Evolutionary conservation across 2,888 invertebrate species (phyloP).

Genomic region (Tetragonula carbonaria): DNA sequence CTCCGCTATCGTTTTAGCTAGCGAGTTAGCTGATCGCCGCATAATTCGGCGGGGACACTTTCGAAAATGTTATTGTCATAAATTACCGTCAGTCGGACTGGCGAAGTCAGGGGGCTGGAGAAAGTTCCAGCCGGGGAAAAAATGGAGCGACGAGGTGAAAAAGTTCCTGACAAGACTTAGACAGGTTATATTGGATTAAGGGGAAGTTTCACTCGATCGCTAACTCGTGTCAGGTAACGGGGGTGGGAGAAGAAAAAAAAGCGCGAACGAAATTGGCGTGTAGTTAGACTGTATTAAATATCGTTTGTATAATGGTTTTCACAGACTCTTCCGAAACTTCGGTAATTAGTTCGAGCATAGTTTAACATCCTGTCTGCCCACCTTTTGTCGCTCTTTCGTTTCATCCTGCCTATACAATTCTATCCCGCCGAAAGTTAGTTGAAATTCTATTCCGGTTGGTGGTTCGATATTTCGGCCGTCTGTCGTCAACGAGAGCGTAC

Average conservation of each 20-base stretch:
- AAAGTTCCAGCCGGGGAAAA: conserved; percentile 9
- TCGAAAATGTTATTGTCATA: background rate
- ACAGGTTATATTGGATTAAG: conserved; percentile 54
- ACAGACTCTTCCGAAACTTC: conserved; percentile 60
- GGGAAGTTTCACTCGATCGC: conserved; percentile 47
- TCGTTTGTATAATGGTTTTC: conserved; percentile 66
- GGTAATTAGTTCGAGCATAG: conserved; percentile 70
- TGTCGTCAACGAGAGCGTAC: background rate
- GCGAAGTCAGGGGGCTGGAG: background rate
- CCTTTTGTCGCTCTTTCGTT: conserved; percentile 49
- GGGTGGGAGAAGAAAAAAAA: background rate
- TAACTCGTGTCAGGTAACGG: conserved; percentile 40
- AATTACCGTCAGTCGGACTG: background rate
- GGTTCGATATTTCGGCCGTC: conserved; percentile 20
- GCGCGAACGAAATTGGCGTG: conserved; percentile 33
- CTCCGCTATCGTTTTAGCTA: background rate
- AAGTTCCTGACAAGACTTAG: conserved; percentile 46
- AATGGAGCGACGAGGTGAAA: background rate
- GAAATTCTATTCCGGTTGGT: background rate
- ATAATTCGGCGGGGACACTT: background rate
- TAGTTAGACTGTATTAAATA: conserved; percentile 65
- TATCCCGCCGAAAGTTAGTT: conserved; percentile 19
- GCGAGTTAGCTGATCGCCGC: background rate
- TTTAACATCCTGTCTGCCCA: conserved; percentile 56
- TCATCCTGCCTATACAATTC: conserved; percentile 32